Conservation (phyloP, 2,113 vertebrate genomes). For the Himantopus leucocephalus region DNA sequence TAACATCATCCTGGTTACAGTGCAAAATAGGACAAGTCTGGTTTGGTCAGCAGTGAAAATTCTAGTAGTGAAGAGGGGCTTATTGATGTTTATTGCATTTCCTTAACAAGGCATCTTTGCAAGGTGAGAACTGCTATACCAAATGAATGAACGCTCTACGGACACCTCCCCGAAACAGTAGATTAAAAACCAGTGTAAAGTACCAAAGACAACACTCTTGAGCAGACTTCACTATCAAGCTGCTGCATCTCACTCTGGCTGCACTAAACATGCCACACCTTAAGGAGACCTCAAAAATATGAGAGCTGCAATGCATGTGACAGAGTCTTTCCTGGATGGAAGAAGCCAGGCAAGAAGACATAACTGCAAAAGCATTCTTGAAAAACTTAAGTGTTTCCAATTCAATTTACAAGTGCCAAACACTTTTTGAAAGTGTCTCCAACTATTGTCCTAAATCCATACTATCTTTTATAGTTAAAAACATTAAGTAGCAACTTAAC, state of each 20-base stretch:
- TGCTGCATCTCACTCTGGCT: not conserved
- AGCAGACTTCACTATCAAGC: not conserved
- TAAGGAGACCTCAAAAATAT: not conserved
- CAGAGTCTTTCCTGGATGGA: not conserved
- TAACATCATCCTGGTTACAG: not conserved
- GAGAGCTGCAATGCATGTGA: not conserved
- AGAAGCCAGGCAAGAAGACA: not conserved
- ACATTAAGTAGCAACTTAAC: not conserved
- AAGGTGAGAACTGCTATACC: not conserved
- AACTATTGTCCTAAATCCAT: not conserved
- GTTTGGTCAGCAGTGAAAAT: not conserved
- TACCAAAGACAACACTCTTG: not conserved
- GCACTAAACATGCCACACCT: not conserved
- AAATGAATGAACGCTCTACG: not conserved
- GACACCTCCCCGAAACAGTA: not conserved
- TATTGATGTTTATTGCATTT: not conserved
- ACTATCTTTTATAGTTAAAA: not conserved
- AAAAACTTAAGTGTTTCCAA: not conserved
- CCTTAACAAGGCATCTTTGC: not conserved
- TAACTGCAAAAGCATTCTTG: not conserved
- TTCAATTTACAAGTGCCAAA: not conserved
- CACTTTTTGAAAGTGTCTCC: not conserved
- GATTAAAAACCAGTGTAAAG: not conserved
- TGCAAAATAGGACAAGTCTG: not conserved
- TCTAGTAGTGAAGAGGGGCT: not conserved